Evolutionary conservation across 2,113 vertebrate species (phyloP).

Genomic region (Coturnix japonica): DNA sequence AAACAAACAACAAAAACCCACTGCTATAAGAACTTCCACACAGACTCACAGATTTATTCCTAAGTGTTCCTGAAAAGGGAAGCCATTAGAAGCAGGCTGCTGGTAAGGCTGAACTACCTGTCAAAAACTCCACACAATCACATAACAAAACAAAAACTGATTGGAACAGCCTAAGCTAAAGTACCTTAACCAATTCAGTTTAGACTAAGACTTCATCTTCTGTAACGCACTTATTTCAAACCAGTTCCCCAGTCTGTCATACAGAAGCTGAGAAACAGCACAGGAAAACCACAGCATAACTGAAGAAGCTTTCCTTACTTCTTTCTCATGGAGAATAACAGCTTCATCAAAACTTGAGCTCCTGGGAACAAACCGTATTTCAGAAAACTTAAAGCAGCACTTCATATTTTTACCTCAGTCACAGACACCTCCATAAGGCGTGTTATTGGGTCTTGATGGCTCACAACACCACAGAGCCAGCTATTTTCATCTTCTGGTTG

Average conservation of each 20-base stretch:
- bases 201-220: background rate
- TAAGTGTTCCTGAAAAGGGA: background rate
- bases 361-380: background rate
- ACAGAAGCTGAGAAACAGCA: background rate
- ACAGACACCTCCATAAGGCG: conserved; percentile 95
- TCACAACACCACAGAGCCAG: conserved; percentile 90
- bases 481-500: conserved; percentile 92
- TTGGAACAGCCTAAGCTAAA: background rate
- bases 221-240: background rate
- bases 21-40: background rate
- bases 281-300: background rate
- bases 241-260: background rate
- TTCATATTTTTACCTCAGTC: conserved; percentile 84
- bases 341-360: too few species aligned
- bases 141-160: background rate
- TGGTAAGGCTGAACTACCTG: background rate
- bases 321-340: background rate
- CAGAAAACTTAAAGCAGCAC: background rate
- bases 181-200: background rate
- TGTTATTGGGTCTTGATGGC: conserved; percentile 89
- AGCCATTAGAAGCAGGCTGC: background rate
- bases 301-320: background rate
- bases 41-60: background rate
- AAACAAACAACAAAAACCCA: rapidly evolving
- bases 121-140: rapidly evolving